These are phyloP conservation scores for Alethe diademata DNA, from an alignment of 2,113 vertebrate genomes.

Conservation along the genomic window DNA sequence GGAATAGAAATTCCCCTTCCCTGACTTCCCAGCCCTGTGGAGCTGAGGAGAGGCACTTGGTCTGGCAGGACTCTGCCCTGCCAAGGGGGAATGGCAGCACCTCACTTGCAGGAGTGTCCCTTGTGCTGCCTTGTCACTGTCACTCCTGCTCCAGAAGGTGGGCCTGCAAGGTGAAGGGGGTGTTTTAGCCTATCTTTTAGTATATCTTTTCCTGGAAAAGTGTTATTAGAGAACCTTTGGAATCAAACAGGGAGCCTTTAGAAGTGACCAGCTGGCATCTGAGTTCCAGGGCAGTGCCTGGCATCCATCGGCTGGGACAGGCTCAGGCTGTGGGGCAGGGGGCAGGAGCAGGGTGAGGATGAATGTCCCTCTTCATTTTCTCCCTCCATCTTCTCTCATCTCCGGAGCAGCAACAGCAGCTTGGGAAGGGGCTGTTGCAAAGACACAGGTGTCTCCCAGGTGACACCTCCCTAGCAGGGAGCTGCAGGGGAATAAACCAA, in stretches of 20 bases:
- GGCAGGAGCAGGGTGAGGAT: fast-evolving
- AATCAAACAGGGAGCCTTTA: not conserved
- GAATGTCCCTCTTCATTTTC: not conserved
- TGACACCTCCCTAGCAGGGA: not conserved
- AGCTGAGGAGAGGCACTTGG: not conserved
- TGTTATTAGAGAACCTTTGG: not conserved
- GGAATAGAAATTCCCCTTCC: not conserved
- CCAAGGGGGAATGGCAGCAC: fast-evolving
- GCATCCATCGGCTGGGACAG: not conserved
- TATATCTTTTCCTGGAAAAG: not conserved
- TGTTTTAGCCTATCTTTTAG: not conserved
- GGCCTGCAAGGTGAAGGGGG: not conserved
- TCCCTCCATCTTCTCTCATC: not conserved
- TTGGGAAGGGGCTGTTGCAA: not conserved
- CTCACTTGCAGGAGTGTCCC: not conserved
- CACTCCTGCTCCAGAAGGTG: not conserved
- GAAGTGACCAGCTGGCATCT: not conserved
- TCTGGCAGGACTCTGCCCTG: too few species aligned
- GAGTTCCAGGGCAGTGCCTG: not conserved
- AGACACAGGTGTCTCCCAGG: not conserved
- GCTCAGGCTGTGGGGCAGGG: not conserved
- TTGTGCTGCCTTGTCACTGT: not conserved
- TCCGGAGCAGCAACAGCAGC: not conserved
- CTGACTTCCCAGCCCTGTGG: not conserved
- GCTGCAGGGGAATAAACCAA: not conserved